Conservation (phyloP, 2,888 invertebrate genomes). For the Aphidius colemani region DNA sequence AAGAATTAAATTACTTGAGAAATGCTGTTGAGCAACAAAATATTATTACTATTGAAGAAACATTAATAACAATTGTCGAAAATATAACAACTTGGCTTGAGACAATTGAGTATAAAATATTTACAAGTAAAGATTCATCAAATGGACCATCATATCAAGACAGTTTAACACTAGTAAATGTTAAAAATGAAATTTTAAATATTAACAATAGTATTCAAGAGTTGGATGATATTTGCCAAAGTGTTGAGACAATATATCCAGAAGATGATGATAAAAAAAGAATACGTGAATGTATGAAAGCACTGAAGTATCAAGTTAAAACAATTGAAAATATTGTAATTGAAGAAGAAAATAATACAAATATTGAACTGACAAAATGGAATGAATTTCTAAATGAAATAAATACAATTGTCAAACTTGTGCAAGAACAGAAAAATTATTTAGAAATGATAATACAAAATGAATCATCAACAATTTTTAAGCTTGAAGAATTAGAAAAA, state of each 20-base stretch:
- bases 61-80: constrained; percentile 76
- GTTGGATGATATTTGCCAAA: constrained; percentile 66
- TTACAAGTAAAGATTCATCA: constrained; percentile 59
- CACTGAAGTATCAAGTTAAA: constrained; percentile 70
- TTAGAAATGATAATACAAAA: constrained; percentile 66
- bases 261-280: constrained; percentile 61
- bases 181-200: constrained; percentile 70
- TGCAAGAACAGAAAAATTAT: constrained; percentile 54
- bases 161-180: constrained; percentile 62
- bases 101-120: constrained; percentile 81
- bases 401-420: constrained; percentile 62
- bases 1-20: constrained; percentile 66
- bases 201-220: constrained; percentile 71
- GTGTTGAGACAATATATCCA: constrained; percentile 47
- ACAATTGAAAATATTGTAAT: constrained; percentile 73
- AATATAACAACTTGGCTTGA: constrained; percentile 84
- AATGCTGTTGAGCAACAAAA: constrained; percentile 66
- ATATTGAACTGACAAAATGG: constrained; percentile 71
- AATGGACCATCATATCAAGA: constrained; percentile 44
- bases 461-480: constrained; percentile 70
- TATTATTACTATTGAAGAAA: constrained; percentile 68
- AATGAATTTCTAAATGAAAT: constrained; percentile 71
- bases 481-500: constrained; percentile 72
- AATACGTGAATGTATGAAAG: constrained; percentile 65
- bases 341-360: constrained; percentile 64